Conservation (phyloP, 1,140 invertebrate species). For the Orussus abietinus region DNA sequence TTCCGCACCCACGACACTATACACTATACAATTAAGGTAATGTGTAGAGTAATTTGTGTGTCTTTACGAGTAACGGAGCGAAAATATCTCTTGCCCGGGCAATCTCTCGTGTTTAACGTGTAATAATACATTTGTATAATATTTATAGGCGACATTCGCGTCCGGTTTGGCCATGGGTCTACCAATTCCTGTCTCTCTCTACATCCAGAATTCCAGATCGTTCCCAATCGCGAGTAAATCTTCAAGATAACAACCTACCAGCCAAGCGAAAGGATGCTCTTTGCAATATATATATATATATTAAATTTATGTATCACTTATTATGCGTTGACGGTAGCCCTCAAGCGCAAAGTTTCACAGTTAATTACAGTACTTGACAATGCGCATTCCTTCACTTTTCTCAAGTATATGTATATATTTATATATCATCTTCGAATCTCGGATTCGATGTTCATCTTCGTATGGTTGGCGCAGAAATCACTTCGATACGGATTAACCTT, state of each 20-base stretch:
- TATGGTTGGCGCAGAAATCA: constrained; percentile 8
- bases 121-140: background rate
- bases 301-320: constrained; percentile 17
- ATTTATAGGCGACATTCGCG: background rate
- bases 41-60: background rate
- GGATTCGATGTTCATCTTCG: constrained; percentile 22
- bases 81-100: constrained; percentile 4
- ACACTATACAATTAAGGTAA: constrained; percentile 4
- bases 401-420: constrained; percentile 10
- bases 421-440: constrained; percentile 13
- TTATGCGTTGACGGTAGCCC: constrained; percentile 14
- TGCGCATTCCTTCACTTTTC: too few relatives aligned
- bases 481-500: too few relatives aligned
- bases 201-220: too few relatives aligned
- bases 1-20: constrained; percentile 1
- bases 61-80: background rate
- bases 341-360: constrained; percentile 13
- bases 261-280: too few relatives aligned
- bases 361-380: too few relatives aligned
- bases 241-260: too few relatives aligned
- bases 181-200: too few relatives aligned
- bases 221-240: too few relatives aligned
- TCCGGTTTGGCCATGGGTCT: too few relatives aligned
- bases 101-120: background rate
- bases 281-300: constrained; percentile 10